Conservation (phyloP, 2,888 invertebrate species). For the Patella pellucida region DNA sequence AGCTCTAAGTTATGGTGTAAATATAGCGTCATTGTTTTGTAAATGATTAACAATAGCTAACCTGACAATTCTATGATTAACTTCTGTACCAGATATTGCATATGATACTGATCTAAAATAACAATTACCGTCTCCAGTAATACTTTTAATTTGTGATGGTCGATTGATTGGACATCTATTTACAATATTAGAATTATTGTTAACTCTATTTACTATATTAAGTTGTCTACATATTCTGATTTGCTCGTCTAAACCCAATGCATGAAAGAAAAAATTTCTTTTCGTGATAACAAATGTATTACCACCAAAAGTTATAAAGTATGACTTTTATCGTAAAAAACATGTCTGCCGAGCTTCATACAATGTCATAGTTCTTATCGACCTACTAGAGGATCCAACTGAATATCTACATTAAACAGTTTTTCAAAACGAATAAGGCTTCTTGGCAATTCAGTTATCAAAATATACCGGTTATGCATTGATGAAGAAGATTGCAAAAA, state of each 20-base stretch:
- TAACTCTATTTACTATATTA: too few relatives aligned
- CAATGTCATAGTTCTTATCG: neutral
- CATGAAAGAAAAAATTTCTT: neutral
- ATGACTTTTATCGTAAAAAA: neutral
- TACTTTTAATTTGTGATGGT: neutral
- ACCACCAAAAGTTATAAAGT: neutral
- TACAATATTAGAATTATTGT: too few relatives aligned
- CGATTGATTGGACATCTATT: too few relatives aligned
- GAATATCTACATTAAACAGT: neutral
- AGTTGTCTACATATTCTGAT: too few relatives aligned
- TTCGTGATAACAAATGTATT: neutral
- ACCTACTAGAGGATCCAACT: neutral
- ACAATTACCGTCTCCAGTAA: neutral
- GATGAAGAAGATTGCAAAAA: neutral
- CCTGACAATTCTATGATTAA: neutral
- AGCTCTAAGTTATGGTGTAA: neutral
- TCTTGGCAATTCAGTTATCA: neutral
- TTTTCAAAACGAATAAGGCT: neutral
- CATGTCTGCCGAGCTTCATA: neutral
- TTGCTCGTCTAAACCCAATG: too few relatives aligned
- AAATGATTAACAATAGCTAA: neutral
- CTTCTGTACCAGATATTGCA: neutral
- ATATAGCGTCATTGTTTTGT: neutral
- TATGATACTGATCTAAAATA: slow-evolving; percentile 1
- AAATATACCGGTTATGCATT: neutral